These are phyloP conservation scores for Tupaia chinensis DNA, from an alignment of 2,113 vertebrate genomes.

Conservation along the genomic window DNA sequence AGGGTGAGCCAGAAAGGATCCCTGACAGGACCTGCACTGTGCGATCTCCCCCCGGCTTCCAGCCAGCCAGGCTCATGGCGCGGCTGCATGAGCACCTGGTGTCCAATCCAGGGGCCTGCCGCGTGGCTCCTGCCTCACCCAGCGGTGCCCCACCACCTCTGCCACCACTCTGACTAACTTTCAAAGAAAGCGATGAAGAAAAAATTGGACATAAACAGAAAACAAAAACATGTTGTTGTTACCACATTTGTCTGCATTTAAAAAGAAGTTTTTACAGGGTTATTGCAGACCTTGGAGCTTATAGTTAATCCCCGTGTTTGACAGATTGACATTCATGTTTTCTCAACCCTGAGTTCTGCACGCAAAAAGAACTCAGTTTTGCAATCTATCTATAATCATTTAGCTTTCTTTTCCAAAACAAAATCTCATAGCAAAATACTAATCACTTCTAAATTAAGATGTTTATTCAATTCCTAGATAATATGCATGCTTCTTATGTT, in stretches of 20 bases:
- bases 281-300: background rate
- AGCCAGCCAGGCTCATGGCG: too few relatives aligned
- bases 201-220: background rate
- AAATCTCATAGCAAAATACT: slow-evolving; percentile 8
- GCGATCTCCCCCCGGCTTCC: too few relatives aligned
- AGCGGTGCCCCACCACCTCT: too few relatives aligned
- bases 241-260: background rate
- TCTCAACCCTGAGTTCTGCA: background rate
- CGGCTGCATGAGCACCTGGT: too few relatives aligned
- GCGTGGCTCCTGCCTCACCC: too few relatives aligned
- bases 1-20: too few relatives aligned
- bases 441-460: background rate
- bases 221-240: background rate
- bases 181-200: background rate
- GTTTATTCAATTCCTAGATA: background rate
- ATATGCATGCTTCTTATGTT: background rate
- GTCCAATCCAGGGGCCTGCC: too few relatives aligned
- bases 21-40: too few relatives aligned
- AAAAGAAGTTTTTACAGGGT: background rate
- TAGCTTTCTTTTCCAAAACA: background rate
- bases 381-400: background rate
- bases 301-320: background rate
- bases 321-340: background rate
- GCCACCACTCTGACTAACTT: background rate
- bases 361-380: background rate